Evolutionary conservation across 1,140 invertebrate genomes (phyloP).

Genomic region (Melitaea cinxia): DNA sequence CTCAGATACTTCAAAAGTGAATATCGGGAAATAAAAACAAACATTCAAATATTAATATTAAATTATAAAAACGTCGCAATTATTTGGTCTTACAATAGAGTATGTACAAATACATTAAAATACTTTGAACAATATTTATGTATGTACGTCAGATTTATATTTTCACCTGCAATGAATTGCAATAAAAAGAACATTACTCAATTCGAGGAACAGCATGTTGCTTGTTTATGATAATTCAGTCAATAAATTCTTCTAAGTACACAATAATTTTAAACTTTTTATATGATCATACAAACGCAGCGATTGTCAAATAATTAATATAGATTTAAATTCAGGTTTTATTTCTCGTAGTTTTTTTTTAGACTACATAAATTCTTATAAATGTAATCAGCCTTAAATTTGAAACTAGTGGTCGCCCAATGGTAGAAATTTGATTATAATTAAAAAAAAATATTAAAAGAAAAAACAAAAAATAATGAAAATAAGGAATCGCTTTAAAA

Average conservation of each 20-base stretch:
- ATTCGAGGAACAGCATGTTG: constrained; percentile 11
- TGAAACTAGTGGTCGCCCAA: too few relatives aligned
- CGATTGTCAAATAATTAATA: not conserved
- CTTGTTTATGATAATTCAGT: not conserved
- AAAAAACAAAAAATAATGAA: too few relatives aligned
- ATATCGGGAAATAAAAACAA: too few relatives aligned
- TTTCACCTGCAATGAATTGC: constrained; percentile 10
- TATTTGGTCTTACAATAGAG: not conserved
- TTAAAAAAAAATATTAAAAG: too few relatives aligned
- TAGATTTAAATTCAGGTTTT: not conserved
- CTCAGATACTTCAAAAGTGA: too few relatives aligned
- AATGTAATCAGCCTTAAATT: too few relatives aligned
- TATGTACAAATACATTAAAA: not conserved
- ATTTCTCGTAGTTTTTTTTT: too few relatives aligned
- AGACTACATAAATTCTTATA: too few relatives aligned
- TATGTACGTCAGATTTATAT: constrained; percentile 16
- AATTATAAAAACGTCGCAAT: not conserved
- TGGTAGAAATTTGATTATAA: too few relatives aligned
- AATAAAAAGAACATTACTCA: constrained; percentile 22
- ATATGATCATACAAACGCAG: not conserved
- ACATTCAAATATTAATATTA: not conserved
- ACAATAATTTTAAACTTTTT: not conserved
- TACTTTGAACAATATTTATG: constrained; percentile 14
- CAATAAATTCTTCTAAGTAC: not conserved
- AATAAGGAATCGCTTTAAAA: too few relatives aligned